Conservation (phyloP, 2,888 invertebrate genomes). For the Synanthedon myopaeformis region DNA sequence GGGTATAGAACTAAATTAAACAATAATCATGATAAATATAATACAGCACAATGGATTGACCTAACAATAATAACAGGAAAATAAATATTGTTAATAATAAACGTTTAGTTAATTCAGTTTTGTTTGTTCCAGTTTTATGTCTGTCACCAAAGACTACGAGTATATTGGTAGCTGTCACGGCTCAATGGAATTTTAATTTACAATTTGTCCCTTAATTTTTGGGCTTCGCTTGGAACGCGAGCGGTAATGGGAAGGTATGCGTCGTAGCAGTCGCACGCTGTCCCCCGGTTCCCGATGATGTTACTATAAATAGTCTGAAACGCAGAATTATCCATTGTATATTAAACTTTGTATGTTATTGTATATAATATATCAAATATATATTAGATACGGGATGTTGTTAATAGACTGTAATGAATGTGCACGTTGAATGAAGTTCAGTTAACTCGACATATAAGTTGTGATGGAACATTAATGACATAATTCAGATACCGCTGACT, state of each 20-base stretch:
- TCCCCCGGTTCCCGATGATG: slow-evolving; percentile 14
- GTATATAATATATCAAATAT: not conserved
- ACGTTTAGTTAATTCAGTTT: not conserved
- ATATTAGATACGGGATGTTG: not conserved
- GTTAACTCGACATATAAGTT: slow-evolving; percentile 40
- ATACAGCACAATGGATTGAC: no score
- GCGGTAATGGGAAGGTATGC: slow-evolving; percentile 48
- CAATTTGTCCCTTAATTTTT: slow-evolving; percentile 50
- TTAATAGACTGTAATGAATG: not conserved
- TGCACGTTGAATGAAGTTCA: slow-evolving; percentile 36
- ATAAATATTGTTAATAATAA: not conserved
- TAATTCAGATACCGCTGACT: slow-evolving; percentile 60
- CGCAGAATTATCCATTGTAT: slow-evolving; percentile 16
- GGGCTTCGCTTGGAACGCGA: slow-evolving; percentile 37
- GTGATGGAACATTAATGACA: slow-evolving; percentile 64
- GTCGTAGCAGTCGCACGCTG: slow-evolving; percentile 43
- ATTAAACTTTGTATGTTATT: slow-evolving; percentile 2
- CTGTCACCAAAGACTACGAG: no score
- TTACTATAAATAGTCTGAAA: slow-evolving; percentile 30
- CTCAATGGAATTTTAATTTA: slow-evolving; percentile 50
- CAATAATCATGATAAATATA: no score
- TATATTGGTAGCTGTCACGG: no score
- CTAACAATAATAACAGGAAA: slow-evolving; percentile 1
- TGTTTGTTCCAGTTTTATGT: not conserved
- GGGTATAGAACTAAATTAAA: no score